phyloP scores from a whole-genome alignment of 92 coral and sea anemone species.

The Hydrozoanthus gracilis region DNA sequence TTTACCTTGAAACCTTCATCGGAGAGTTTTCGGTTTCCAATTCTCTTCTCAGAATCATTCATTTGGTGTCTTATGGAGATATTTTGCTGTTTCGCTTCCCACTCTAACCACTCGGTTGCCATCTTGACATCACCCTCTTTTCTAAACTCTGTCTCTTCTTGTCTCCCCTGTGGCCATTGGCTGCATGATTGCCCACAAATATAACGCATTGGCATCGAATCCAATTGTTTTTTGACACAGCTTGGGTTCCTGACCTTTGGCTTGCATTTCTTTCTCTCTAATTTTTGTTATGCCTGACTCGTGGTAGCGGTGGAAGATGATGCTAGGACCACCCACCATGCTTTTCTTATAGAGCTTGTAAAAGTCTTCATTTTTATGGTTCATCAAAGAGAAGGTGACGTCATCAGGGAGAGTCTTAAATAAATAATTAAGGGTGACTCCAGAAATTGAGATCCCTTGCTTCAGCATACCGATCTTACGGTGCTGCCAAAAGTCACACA shows the following conservation, averaged over 20 bases:
- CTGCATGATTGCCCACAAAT: not conserved
- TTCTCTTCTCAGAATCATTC: not conserved
- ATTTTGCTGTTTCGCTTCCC: constrained; percentile 37
- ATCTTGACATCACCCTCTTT: not conserved
- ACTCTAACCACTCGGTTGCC: constrained; percentile 49
- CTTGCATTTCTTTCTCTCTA: not conserved
- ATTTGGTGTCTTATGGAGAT: not conserved
- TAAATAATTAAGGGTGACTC: constrained; percentile 49
- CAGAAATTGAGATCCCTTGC: constrained; percentile 43
- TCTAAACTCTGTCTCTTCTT: not conserved
- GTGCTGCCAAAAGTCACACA: constrained; percentile 42
- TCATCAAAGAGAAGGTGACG: not conserved
- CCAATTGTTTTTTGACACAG: not conserved
- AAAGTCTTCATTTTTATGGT: not conserved
- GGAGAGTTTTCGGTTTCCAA: not conserved
- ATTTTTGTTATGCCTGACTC: not conserved
- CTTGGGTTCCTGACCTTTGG: not conserved
- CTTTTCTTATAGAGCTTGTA: no score
- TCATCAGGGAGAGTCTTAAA: constrained; percentile 17
- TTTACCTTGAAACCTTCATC: not conserved
- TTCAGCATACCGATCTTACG: constrained; percentile 46
- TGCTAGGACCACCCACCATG: constrained; percentile 1
- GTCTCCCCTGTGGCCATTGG: not conserved
- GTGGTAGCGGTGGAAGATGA: not conserved
- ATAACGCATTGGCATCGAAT: constrained; percentile 18